A percentile compares a stretch with the other conserved stretches of the same genome.
Evolutionary conservation across 2,888 invertebrate genomes (phyloP).

Genomic region (Clepsis dumicolana): DNA sequence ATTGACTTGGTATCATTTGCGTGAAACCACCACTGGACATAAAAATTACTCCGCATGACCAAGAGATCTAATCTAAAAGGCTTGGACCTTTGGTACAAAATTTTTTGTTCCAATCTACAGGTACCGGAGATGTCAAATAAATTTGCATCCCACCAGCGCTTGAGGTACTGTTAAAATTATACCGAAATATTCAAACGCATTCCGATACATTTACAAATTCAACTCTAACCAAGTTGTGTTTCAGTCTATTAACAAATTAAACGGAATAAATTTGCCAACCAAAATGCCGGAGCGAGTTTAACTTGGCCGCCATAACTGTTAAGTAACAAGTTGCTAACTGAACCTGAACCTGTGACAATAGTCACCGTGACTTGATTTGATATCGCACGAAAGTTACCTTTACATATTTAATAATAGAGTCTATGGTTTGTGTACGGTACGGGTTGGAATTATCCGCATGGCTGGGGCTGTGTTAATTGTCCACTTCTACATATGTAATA

Average conservation of each 20-base stretch:
- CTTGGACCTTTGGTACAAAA: no score
- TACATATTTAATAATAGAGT: background rate
- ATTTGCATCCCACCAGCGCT: background rate
- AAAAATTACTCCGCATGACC: background rate
- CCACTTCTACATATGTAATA: conserved; percentile 29
- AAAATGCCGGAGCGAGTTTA: conserved; percentile 15
- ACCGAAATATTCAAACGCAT: background rate
- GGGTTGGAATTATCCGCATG: conserved; percentile 13
- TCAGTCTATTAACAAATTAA: conserved; percentile 17
- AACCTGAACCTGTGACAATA: conserved; percentile 20
- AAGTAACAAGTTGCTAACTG: conserved; percentile 28
- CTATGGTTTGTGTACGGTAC: background rate
- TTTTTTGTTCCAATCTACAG: no score
- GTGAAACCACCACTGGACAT: background rate
- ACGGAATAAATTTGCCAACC: background rate
- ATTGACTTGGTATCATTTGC: background rate
- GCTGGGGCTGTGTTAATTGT: conserved; percentile 27
- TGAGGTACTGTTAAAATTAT: background rate
- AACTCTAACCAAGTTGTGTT: conserved; percentile 8
- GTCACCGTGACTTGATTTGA: conserved; percentile 29
- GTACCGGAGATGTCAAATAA: no score
- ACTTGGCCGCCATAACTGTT: conserved; percentile 28
- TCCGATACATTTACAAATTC: background rate
- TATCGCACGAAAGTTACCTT: background rate
- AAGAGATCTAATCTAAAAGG: background rate